Base-by-base conservation (phyloP, 2,888 invertebrate species). In the Pollenia labialis region DNA sequence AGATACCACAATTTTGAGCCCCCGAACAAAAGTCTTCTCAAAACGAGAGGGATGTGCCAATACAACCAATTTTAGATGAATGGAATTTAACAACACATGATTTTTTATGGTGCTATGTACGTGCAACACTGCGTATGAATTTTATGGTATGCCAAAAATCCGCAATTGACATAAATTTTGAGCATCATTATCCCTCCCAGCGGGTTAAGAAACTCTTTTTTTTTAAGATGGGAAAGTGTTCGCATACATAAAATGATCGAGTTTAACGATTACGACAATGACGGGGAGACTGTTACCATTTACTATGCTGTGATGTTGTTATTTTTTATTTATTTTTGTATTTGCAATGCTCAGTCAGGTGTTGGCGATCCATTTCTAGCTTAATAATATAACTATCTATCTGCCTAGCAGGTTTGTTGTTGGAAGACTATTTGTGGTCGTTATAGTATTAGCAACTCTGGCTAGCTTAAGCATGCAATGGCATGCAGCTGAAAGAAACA, bases 211-310 rank as follows among this genome's bases (percentile, higher is more conserved):
- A 48, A 48, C 66, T 23, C n/a, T 74, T 58, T 69, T 54, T 75
- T 69, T 58, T 83, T 85, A 50, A 81, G 81, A 84, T 84, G 86
- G 87, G 87, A 87, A 87, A 87, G 87, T 87, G 84, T 81, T 87
- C 76, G 84, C 87, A 87, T 81, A 87, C 87, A 87, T 84, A 84
- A 87, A 84, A 84, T 84, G 87, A 87, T 87, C 87, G 87, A 84
- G 76, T 87, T 87, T 84, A 84, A 77, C 76, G 87, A 84, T 87
- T 87, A 84, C 87, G 87, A 72, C 83, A 87, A 87, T 87, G 84
- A 81, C 81, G 83, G 80, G 86, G 83, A 83, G 83, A 86, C 80
- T 80, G 76, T 86, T 83, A 80, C 74, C 69, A 81, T 83, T 76
- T 71, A 72, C 48, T 64, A 66, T 79, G 77, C 68, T 74, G 58